Base-by-base conservation (phyloP, 2,113 vertebrate species). In the Melanerpes formicivorus region DNA sequence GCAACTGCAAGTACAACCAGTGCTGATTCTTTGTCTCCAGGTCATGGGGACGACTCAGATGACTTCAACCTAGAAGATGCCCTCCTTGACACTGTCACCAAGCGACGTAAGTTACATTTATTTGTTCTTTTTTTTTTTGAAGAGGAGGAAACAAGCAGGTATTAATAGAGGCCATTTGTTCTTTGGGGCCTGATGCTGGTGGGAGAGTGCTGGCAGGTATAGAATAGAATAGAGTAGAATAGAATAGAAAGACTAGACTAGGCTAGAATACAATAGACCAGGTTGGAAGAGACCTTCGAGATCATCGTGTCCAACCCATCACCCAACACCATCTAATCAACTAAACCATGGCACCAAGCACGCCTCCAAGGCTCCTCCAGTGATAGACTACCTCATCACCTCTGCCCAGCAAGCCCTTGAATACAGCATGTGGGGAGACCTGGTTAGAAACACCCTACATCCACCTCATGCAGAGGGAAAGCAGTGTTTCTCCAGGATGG, bases 31-130 rank as follows among this genome's bases (percentile, higher is more conserved):
- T 88, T 93, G 70, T 93, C 92, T 96, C 26, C 84, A 98, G 98
- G 96, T 89, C 91, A 82, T 21, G 97, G 97, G 12, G 96, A 97
- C 2, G 34, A 76, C 42, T 3, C 16, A 14, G 84, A 8, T 59
- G 97, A 74, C 25, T 95, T 97, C 1, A 72, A 0, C 25, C 88
- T 97, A 85, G 83, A 82, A 56, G 97, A 98, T 93, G 97, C 97
- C 26, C 19, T 97, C 59, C 10, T 11, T 37, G 95, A 87, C 67
- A 32, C 18, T 14, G 50, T 70, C 42, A 95, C 97, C 64, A 95
- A 92, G 70, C 90, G 85, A 75, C 97, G 97, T 98, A 94, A 98
- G 98, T 98, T 89, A 46, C 44, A 12, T 88, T 60, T 58, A 13
- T 55, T 19, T 62, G 1, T 59, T 87, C 40, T n/a, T 37, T 37